These are phyloP conservation scores for Euzophera pinguis DNA, from an alignment of 2,888 invertebrate genomes.

Conservation along the genomic window DNA sequence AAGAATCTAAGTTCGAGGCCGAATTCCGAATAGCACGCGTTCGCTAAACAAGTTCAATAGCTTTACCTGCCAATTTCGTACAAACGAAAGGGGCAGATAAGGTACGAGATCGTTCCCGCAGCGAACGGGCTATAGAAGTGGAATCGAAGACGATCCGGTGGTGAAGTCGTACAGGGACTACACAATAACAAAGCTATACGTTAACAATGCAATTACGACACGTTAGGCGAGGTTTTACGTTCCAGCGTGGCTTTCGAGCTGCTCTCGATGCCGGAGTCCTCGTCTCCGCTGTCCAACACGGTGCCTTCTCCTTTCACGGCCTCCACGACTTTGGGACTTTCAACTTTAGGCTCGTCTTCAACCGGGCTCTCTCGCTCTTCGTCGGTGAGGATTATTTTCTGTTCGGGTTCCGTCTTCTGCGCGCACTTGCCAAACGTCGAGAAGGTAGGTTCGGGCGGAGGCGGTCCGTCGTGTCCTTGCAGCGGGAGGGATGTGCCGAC, in stretches of 20 bases:
- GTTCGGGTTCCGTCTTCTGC: conserved; percentile 45
- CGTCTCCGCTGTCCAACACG: conserved; percentile 82
- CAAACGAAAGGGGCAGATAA: not conserved
- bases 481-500: conserved; percentile 45
- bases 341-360: conserved; percentile 33
- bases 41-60: not conserved
- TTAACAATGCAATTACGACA: conserved; percentile 40
- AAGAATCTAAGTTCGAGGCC: conserved; percentile 6
- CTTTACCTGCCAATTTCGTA: not conserved
- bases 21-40: not conserved
- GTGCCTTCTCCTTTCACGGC: conserved; percentile 79
- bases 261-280: conserved; percentile 83
- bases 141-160: not conserved
- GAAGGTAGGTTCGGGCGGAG: conserved; percentile 72
- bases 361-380: conserved; percentile 30
- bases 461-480: conserved; percentile 42
- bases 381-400: conserved; percentile 52
- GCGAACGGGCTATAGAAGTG: not conserved
- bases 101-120: not conserved
- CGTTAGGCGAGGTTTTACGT: conserved; percentile 54
- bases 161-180: conserved; percentile 16
- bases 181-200: conserved; percentile 28
- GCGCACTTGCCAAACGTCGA: conserved; percentile 80
- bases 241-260: conserved; percentile 80
- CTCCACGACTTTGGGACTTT: conserved; percentile 48